Conservation (phyloP, 2,113 vertebrate genomes). For the Zapus hudsonius region DNA sequence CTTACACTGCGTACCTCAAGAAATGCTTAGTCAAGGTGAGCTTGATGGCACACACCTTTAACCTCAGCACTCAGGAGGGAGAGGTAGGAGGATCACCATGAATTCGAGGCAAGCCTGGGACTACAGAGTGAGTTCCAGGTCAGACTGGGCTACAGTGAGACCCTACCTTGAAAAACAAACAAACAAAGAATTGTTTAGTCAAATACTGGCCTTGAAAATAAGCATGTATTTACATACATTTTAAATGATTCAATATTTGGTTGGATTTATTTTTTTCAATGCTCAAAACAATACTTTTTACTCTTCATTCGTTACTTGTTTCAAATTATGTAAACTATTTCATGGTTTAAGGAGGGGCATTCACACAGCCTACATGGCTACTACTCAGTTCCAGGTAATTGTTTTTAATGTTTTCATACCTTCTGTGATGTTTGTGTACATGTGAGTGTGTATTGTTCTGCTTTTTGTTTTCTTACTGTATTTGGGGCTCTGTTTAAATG, state of each 20-base stretch:
- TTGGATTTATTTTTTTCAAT: not conserved
- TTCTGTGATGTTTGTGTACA: not conserved
- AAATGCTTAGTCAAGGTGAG: not conserved
- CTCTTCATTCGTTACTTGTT: not conserved
- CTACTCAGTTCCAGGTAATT: not conserved
- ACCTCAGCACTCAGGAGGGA: too few species aligned
- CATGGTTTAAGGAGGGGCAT: not conserved
- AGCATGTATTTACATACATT: not conserved
- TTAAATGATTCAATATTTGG: not conserved
- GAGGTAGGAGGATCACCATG: too few species aligned
- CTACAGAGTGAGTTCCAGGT: too few species aligned
- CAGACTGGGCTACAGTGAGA: too few species aligned
- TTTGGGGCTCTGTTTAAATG: not conserved
- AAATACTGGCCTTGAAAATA: constrained; percentile 31
- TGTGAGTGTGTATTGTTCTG: not conserved
- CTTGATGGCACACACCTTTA: too few species aligned
- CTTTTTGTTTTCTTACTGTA: not conserved
- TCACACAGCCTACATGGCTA: not conserved
- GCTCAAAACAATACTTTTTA: not conserved
- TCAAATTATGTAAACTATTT: constrained; percentile 5
- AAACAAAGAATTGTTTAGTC: not conserved
- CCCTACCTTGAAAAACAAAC: too few species aligned
- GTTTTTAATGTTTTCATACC: not conserved
- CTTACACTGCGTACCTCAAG: not conserved
- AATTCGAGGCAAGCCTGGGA: too few species aligned